Conservation (phyloP, 2,888 invertebrate genomes). For the Halictus quadricinctus region DNA sequence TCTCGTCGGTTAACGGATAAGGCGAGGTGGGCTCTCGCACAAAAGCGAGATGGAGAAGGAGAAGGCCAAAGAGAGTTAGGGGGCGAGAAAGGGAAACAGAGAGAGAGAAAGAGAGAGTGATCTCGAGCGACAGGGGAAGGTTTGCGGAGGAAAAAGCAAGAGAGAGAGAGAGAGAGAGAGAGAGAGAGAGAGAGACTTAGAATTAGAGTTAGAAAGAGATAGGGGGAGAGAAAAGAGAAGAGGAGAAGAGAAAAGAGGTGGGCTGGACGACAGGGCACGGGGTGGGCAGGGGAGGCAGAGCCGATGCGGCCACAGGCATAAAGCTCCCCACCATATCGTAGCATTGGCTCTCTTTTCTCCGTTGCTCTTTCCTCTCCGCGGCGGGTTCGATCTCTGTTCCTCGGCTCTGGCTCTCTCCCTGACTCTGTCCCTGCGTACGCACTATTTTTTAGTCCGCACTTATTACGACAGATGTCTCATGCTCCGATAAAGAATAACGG, state of each 20-base stretch:
- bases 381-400: conserved; percentile 38
- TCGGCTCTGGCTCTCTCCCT: conserved; percentile 67
- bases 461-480: conserved; percentile 87
- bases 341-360: conserved; percentile 55
- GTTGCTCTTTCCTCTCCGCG: conserved; percentile 63
- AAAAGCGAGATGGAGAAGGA: conserved; percentile 31
- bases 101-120: conserved; percentile 34
- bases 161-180: conserved; percentile 15
- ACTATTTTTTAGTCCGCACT: conserved; percentile 87
- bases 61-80: conserved; percentile 3
- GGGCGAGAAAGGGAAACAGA: conserved; percentile 45
- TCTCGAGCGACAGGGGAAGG: conserved; percentile 39
- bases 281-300: conserved; percentile 64
- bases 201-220: conserved; percentile 25
- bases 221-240: conserved; percentile 36
- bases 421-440: conserved; percentile 83
- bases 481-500: conserved; percentile 82
- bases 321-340: conserved; percentile 65
- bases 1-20: conserved; percentile 74
- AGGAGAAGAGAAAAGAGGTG: conserved; percentile 42
- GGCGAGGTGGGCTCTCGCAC: conserved; percentile 71
- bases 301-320: conserved; percentile 68
- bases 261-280: conserved; percentile 32
- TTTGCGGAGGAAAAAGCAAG: conserved; percentile 5
- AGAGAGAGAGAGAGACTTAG: conserved; percentile 32